phyloP scores from a whole-genome alignment of 2,888 invertebrate genomes.

The Acronicta aceris region DNA sequence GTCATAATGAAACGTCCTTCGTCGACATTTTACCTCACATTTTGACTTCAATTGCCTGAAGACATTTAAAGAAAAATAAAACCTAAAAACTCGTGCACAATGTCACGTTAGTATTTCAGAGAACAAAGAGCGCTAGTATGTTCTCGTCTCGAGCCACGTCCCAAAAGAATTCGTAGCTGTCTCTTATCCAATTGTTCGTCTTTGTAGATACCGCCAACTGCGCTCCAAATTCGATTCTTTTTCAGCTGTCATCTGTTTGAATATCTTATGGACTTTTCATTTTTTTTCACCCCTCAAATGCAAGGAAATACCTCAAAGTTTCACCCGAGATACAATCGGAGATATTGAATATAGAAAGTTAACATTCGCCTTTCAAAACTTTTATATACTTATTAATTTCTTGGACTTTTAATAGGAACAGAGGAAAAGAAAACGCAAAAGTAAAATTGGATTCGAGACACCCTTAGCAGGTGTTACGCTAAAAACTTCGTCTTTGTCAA shows the following conservation, averaged over 20 bases:
- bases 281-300: constrained; percentile 59
- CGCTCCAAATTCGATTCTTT: constrained; percentile 74
- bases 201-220: constrained; percentile 48
- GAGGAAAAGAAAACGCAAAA: constrained; percentile 36
- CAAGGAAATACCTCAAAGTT: constrained; percentile 73
- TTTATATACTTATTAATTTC: constrained; percentile 46
- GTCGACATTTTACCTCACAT: constrained; percentile 7
- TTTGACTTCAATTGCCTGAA: constrained; percentile 5
- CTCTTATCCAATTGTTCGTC: constrained; percentile 57
- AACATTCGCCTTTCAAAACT: constrained; percentile 36
- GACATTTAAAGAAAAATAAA: constrained; percentile 36
- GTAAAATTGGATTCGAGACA: constrained; percentile 26
- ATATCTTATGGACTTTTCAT: constrained; percentile 51
- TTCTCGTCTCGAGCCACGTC: constrained; percentile 40
- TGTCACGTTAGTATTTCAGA: constrained; percentile 26
- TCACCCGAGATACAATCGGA: constrained; percentile 66
- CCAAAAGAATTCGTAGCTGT: constrained; percentile 60
- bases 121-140: constrained; percentile 41
- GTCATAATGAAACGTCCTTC: too few species aligned
- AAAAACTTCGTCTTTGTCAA: neutral
- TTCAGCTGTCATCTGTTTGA: constrained; percentile 78
- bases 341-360: constrained; percentile 61
- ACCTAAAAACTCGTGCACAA: constrained; percentile 23
- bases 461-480: constrained; percentile 24
- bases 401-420: constrained; percentile 29